phyloP scores from a whole-genome alignment of 1,140 invertebrate genomes.

The Lepidurus arcticus region DNA sequence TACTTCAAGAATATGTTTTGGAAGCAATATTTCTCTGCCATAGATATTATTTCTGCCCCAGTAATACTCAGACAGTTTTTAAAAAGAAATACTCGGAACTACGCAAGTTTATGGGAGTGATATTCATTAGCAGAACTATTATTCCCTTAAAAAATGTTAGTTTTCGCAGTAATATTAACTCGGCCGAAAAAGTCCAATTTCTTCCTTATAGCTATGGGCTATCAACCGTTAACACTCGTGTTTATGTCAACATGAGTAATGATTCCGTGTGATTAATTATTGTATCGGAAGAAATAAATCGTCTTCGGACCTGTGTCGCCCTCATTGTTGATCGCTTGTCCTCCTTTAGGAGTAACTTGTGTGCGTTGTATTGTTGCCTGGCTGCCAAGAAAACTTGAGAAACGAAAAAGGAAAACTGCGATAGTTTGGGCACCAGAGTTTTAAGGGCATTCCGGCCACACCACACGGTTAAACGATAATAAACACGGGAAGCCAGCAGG shows the following conservation, averaged over 20 bases:
- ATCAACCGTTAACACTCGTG: neutral
- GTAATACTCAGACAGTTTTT: too few relatives aligned
- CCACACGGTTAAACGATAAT: neutral
- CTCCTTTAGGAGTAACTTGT: neutral
- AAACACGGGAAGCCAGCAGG: neutral
- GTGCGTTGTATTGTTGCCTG: neutral
- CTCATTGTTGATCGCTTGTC: neutral
- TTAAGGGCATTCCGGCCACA: neutral
- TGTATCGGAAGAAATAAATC: neutral
- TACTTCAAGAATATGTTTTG: too few relatives aligned
- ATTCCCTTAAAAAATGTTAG: too few relatives aligned
- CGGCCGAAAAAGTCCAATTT: too few relatives aligned
- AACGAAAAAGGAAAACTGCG: neutral
- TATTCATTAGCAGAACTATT: too few relatives aligned
- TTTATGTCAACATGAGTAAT: neutral
- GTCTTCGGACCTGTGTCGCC: neutral
- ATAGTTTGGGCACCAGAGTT: slow-evolving; percentile 7
- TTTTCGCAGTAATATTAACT: too few relatives aligned
- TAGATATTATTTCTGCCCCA: too few relatives aligned
- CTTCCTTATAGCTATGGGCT: too few relatives aligned
- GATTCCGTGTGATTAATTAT: neutral
- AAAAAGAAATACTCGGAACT: too few relatives aligned
- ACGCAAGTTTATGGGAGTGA: too few relatives aligned
- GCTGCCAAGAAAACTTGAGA: neutral
- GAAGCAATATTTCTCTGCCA: too few relatives aligned